Evolutionary conservation across 2,113 vertebrate species (phyloP).

Genomic region (Indicator maculatus): DNA sequence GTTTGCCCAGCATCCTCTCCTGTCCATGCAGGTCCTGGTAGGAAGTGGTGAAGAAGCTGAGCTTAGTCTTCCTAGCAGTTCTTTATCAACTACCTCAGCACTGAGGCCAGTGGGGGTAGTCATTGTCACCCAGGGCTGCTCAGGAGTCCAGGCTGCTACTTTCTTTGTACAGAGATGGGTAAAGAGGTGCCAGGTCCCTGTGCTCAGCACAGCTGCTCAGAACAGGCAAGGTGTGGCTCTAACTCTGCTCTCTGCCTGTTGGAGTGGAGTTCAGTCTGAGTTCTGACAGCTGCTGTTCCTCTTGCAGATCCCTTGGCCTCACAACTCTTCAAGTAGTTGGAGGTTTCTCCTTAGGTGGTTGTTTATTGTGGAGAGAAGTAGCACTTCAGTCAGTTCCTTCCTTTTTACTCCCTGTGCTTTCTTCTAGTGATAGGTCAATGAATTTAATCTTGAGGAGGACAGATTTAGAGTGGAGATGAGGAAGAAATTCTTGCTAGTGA

Average conservation of each 20-base stretch:
- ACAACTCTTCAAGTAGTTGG: background rate
- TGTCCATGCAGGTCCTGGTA: background rate
- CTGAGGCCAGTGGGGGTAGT: background rate
- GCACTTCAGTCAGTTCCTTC: background rate
- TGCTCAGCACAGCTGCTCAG: background rate
- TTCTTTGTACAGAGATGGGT: background rate
- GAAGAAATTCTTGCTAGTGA: too few species aligned
- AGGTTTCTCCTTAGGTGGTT: background rate
- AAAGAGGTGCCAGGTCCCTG: background rate
- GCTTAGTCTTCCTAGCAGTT: background rate
- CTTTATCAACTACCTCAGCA: rapidly evolving
- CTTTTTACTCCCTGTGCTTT: rapidly evolving
- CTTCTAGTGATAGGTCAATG: background rate
- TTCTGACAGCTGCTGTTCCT: background rate
- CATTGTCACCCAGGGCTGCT: background rate
- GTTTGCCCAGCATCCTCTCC: background rate
- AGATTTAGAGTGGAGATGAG: too few species aligned
- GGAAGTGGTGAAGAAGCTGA: background rate
- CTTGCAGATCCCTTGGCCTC: background rate
- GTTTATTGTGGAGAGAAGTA: background rate
- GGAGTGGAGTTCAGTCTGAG: background rate
- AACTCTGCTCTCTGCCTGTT: background rate
- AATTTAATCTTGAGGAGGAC: too few species aligned
- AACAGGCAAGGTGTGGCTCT: background rate
- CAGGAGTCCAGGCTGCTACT: background rate